Evolutionary conservation across 92 coral and sea anemone species (phyloP).

Genomic region (Porites cylindrica): DNA sequence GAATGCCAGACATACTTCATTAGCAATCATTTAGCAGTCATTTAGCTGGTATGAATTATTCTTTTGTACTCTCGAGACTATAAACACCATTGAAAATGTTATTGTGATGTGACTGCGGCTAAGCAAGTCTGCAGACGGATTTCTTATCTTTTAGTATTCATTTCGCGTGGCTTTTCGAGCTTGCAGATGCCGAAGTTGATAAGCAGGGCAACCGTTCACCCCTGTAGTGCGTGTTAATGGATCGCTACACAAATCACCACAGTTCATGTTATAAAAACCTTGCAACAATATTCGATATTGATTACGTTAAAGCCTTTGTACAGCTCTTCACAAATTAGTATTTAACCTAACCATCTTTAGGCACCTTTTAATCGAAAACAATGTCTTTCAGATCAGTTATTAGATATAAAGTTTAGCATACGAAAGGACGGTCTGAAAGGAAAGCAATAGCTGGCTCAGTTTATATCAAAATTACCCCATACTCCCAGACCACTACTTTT

Average conservation of each 20-base stretch:
- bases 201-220: constrained; percentile 29
- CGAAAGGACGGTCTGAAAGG: background rate
- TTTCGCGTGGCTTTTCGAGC: constrained; percentile 12
- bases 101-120: constrained; percentile 3
- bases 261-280: background rate
- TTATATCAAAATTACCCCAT: background rate
- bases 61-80: constrained; percentile 26
- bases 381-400: background rate
- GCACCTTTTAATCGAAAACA: constrained; percentile 18
- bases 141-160: constrained; percentile 16
- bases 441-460: background rate
- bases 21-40: too few species aligned
- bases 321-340: background rate
- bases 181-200: constrained; percentile 51
- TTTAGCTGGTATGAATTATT: background rate
- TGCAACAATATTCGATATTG: constrained; percentile 9
- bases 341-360: background rate
- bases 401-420: background rate
- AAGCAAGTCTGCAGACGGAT: constrained; percentile 28
- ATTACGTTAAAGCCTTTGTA: background rate
- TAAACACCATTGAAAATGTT: constrained; percentile 28
- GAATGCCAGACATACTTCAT: background rate
- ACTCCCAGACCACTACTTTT: background rate
- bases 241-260: constrained; percentile 1
- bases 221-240: background rate